A percentile compares a stretch with the other conserved stretches of the same genome.
Evolutionary conservation across 1,140 invertebrate genomes (phyloP).

Genomic region (Ips typographus): DNA sequence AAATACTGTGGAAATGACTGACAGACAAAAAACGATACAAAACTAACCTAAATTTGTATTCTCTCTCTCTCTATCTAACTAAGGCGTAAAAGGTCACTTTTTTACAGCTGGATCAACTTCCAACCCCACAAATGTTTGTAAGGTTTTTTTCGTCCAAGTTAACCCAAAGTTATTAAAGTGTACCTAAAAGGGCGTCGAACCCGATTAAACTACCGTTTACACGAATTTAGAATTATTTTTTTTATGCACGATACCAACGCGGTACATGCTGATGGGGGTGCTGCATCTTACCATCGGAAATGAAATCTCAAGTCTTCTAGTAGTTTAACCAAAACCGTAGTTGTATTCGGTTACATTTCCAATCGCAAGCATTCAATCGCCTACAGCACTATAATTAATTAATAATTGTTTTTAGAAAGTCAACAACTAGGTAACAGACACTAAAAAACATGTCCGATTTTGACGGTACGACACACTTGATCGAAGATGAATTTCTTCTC

Average conservation of each 20-base stretch:
- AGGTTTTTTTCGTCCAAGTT: no score
- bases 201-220: constrained; percentile 39
- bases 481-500: background rate
- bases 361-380: constrained; percentile 12
- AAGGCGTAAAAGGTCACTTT: constrained; percentile 46
- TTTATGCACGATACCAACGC: constrained; percentile 41
- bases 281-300: constrained; percentile 21
- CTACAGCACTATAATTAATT: constrained; percentile 16
- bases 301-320: constrained; percentile 14
- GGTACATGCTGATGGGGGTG: constrained; percentile 19
- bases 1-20: no score
- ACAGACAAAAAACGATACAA: no score
- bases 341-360: constrained; percentile 17
- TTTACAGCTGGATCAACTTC: no score
- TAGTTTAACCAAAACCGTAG: background rate
- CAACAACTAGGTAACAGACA: constrained; percentile 42
- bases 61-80: constrained; percentile 38
- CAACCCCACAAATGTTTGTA: no score
- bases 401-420: constrained; percentile 37
- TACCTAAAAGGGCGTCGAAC: constrained; percentile 16
- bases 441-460: constrained; percentile 25
- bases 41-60: no score
- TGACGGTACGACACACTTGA: constrained; percentile 32
- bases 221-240: constrained; percentile 48
- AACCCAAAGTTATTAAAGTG: no score